A percentile compares a stretch with the other conserved stretches of the same genome.
Conservation (phyloP, 2,888 invertebrate genomes). For the Tachystola acroxantha region DNA sequence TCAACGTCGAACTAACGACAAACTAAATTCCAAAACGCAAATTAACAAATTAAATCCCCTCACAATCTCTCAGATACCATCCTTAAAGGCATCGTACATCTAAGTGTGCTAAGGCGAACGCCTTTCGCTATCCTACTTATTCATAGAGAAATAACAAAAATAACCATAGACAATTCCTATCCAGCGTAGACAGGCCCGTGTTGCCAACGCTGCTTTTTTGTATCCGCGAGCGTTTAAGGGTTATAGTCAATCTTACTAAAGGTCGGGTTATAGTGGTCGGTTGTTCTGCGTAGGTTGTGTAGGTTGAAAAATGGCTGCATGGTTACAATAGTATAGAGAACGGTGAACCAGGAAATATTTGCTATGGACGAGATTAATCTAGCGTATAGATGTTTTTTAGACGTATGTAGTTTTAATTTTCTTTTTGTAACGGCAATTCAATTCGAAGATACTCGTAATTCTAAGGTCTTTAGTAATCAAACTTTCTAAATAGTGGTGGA, state of each 20-base stretch:
- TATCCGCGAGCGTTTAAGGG: slow-evolving; percentile 7
- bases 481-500: too few species aligned
- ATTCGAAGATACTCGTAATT: too few species aligned
- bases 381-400: slow-evolving; percentile 30
- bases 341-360: slow-evolving; percentile 70
- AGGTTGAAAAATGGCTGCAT: slow-evolving; percentile 70
- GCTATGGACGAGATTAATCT: slow-evolving; percentile 68
- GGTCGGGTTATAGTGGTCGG: slow-evolving; percentile 39
- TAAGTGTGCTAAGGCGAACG: slow-evolving; percentile 75
- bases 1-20: too few species aligned
- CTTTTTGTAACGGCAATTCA: too few species aligned
- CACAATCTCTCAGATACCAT: slow-evolving; percentile 42
- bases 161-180: slow-evolving; percentile 36
- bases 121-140: slow-evolving; percentile 75
- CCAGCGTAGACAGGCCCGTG: slow-evolving; percentile 39
- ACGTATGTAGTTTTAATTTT: too few species aligned
- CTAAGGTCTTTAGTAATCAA: too few species aligned
- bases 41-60: slow-evolving; percentile 22
- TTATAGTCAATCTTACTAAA: slow-evolving; percentile 24
- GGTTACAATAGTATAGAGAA: slow-evolving; percentile 66
- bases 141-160: slow-evolving; percentile 78
- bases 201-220: slow-evolving; percentile 6
- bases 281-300: slow-evolving; percentile 65
- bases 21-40: slow-evolving; percentile 2
- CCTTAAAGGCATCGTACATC: slow-evolving; percentile 44